These are phyloP conservation scores for Halichondria panicea DNA, from an alignment of 37 sponge, comb jelly and placozoan genomes.

Conservation along the genomic window DNA sequence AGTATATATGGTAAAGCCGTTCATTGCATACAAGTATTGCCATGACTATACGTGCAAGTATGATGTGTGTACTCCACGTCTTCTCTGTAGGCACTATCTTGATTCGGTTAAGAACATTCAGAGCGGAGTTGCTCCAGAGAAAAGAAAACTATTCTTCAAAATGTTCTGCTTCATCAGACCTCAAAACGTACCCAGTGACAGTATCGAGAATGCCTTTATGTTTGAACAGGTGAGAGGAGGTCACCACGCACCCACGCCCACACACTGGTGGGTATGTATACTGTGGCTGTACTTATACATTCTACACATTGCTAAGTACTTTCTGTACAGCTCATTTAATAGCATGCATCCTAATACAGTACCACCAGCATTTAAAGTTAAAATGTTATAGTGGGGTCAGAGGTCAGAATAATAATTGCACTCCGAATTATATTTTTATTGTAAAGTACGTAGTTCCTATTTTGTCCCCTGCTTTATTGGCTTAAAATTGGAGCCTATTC, in stretches of 20 bases:
- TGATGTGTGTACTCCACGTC: too few species aligned
- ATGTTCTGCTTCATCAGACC: conserved; percentile 77
- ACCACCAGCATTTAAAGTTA: not conserved
- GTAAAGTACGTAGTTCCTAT: too few species aligned
- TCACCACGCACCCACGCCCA: not conserved
- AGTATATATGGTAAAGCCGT: too few species aligned
- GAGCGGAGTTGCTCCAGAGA: conserved; percentile 37
- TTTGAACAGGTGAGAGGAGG: conserved; percentile 75
- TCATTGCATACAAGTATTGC: too few species aligned
- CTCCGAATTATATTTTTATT: too few species aligned
- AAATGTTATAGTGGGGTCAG: too few species aligned
- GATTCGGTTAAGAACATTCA: conserved; percentile 31
- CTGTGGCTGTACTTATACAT: not conserved
- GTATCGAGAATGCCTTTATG: conserved; percentile 83
- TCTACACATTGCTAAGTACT: not conserved
- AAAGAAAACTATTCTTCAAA: conserved; percentile 84
- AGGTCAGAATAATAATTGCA: too few species aligned
- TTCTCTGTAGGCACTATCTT: conserved; percentile 9
- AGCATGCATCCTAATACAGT: not conserved
- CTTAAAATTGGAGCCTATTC: too few species aligned
- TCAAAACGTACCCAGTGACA: conserved; percentile 65
- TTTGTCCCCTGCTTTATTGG: too few species aligned
- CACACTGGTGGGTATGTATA: not conserved
- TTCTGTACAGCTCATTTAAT: not conserved
- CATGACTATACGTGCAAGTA: not conserved